Evolutionary conservation across 2,797 vertebrate genomes (phyloP), one percentile per base, ranked within the genome.

Genomic region (Galagoides demidoff): DNA sequence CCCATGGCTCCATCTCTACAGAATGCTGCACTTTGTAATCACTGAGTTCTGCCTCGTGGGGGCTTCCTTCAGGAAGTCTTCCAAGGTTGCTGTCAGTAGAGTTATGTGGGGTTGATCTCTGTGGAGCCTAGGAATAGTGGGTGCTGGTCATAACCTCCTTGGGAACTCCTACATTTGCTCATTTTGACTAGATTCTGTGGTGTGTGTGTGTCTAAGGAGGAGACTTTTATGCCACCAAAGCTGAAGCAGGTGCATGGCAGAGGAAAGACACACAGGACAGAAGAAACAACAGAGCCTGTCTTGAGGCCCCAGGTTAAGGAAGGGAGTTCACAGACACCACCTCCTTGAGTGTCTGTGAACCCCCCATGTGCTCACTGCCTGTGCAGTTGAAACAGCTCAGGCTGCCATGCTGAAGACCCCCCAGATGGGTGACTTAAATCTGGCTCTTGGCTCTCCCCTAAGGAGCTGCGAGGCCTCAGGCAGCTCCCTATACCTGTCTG

Each of bases 161-260:
- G 89, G 39, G 31, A 87, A 91, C 31, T 66, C 39, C 3, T 2
- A 0, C 11, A 13, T 71, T 92, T 90, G 83, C 39, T 78, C 23
- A 20, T 71, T 96, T 81, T 79, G 27, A 45, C 27, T 73, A 27
- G 87, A 92, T 81, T 92, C 55, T 87, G 57, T 13, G 27, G 25
- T 52, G 37, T 81, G 14, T 20, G 43, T 74, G 25, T 85, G 43
- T 19, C 3, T 71, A 59, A 85, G 59, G 52, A 66, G 85, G 57
- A 93, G 34, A 10, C 34, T 71, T 87, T 93, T 52, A 23, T 77
- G 61, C 37, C 37, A 34, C 52, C 14, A 7, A 71, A 92, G 92
- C n/a, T 66, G 39, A 88, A 90, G 5, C 17, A 63, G 91, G 2
- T 23, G 7, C 27, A 23, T 29, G n/a, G 34, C 8, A 70, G 71